Evolutionary conservation across 2,797 vertebrate genomes (phyloP).

Genomic region (Vireo griseus): DNA sequence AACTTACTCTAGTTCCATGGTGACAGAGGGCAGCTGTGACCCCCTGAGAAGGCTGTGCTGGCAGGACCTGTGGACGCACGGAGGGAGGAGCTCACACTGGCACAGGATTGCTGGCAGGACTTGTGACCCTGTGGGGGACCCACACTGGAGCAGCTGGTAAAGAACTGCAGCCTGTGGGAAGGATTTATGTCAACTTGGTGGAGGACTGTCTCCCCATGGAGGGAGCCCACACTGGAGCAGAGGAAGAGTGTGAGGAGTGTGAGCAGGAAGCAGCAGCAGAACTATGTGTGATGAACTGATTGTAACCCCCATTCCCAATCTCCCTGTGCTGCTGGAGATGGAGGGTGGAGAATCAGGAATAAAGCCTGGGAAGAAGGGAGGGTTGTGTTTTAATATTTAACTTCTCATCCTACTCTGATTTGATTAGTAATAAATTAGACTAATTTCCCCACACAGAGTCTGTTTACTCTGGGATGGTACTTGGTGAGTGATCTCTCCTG

Average conservation of each 20-base stretch:
- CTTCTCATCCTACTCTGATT: not conserved
- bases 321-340: rapidly evolving
- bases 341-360: not conserved
- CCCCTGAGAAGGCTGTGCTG: not conserved
- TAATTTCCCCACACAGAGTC: not conserved
- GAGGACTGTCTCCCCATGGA: not conserved
- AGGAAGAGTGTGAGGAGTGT: not conserved
- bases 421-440: not conserved
- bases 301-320: not conserved
- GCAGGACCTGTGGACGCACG: not conserved
- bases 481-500: not conserved
- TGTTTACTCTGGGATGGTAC: not conserved
- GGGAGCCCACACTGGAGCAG: not conserved
- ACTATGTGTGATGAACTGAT: not conserved
- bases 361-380: not conserved
- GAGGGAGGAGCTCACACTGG: not conserved
- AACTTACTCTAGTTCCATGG: not conserved
- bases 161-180: not conserved
- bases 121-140: not conserved
- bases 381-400: not conserved
- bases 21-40: not conserved
- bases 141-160: rapidly evolving
- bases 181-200: not conserved
- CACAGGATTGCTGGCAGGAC: not conserved
- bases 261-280: not conserved